A percentile compares a stretch with the other conserved stretches of the same genome.
These are phyloP conservation scores for Channallabes apus DNA, from an alignment of 2,797 vertebrate genomes.

Conservation along the genomic window DNA sequence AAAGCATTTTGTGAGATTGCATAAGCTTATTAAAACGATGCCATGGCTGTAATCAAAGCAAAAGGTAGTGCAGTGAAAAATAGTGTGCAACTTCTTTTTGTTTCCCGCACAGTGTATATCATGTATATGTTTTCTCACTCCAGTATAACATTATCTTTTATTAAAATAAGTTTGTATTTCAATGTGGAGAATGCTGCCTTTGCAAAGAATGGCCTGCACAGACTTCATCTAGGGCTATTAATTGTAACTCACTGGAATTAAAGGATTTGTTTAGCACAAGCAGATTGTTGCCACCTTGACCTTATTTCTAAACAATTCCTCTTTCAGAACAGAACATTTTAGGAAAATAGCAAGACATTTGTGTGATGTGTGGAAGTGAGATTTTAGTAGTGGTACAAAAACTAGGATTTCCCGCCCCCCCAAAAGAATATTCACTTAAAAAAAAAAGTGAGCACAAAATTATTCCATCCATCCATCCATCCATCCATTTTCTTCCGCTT, in stretches of 20 bases:
- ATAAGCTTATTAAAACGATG: too few relatives aligned
- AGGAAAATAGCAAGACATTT: not conserved
- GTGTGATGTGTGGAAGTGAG: not conserved
- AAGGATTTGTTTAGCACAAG: slow-evolving; percentile 39
- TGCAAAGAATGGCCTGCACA: not conserved
- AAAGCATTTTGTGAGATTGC: too few relatives aligned
- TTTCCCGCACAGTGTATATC: too few relatives aligned
- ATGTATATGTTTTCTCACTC: not conserved
- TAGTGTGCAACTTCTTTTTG: too few relatives aligned
- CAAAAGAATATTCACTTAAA: not conserved
- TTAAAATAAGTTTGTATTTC: slow-evolving; percentile 14
- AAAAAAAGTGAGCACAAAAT: not conserved
- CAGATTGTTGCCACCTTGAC: slow-evolving; percentile 20
- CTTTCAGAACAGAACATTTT: not conserved
- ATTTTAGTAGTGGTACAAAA: not conserved
- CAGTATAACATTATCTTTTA: not conserved
- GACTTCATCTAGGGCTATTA: not conserved
- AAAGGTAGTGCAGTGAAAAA: too few relatives aligned
- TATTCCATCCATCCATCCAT: too few relatives aligned
- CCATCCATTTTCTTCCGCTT: too few relatives aligned
- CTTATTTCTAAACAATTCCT: slow-evolving; percentile 7
- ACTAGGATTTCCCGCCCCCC: not conserved
- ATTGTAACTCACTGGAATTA: slow-evolving; percentile 30
- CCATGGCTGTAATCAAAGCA: too few relatives aligned
- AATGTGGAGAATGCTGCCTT: not conserved